Conservation (phyloP, 2,113 vertebrate genomes). For the Calcarius ornatus region DNA sequence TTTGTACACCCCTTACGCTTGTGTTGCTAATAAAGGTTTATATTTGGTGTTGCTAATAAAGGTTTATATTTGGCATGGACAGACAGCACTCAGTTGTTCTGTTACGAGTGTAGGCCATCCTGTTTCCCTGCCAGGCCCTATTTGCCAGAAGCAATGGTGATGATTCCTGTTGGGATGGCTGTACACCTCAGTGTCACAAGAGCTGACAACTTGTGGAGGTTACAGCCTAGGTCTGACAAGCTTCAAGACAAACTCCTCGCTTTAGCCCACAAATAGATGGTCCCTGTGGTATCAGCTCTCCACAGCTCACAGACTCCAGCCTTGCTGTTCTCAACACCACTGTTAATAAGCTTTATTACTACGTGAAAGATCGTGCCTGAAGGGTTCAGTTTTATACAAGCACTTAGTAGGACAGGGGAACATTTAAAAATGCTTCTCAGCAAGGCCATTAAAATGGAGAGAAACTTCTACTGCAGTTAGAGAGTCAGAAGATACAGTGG, state of each 20-base stretch:
- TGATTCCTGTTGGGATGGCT: not conserved
- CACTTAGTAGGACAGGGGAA: not conserved
- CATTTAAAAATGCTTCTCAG: not conserved
- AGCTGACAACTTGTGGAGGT: not conserved
- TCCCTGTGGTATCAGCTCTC: not conserved
- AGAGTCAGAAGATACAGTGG: not conserved
- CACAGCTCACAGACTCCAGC: not conserved
- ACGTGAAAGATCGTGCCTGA: not conserved
- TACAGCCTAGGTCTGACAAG: not conserved
- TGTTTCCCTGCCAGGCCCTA: not conserved
- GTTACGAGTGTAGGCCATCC: accelerated
- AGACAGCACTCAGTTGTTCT: not conserved
- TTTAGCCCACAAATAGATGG: not conserved
- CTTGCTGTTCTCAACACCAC: not conserved
- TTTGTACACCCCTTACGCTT: not conserved
- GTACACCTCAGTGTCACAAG: not conserved
- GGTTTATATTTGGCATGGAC: not conserved
- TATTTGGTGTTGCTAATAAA: conserved; percentile 14
- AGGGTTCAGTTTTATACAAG: not conserved
- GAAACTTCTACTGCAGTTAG: not conserved
- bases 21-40: conserved; percentile 47
- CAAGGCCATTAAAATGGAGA: not conserved
- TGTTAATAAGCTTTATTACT: not conserved
- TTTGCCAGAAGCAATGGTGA: not conserved
- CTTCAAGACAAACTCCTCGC: not conserved